Evolutionary conservation across 2,888 invertebrate genomes (phyloP), one percentile per base, ranked within the genome.

Genomic region (Bursaphelenchus okinawaensis): DNA sequence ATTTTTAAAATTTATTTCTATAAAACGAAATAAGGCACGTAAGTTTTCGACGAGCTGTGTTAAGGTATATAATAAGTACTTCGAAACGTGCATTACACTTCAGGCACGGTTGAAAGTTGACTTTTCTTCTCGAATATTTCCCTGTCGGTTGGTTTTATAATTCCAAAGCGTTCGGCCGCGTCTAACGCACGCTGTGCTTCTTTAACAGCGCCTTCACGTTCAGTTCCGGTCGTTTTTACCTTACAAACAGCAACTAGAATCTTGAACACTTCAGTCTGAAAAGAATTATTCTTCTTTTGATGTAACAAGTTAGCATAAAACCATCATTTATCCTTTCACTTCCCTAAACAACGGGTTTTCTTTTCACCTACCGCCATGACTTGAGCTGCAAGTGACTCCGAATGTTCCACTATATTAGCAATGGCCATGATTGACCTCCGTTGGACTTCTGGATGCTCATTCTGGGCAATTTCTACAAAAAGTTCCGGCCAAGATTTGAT

Each of bases 221-320:
- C 73, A 19, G 66, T 64, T 58, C 76, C 77, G 52, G 72, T 68
- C 4, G 55, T 68, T 50, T 70, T 71, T 54, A 82, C 55, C 62
- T 82, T 82, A 12, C 80, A 74, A 29, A 82, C 75, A 3, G 82
- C 82, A 7, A 82, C 75, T 31, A 82, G 68, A 20, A 82, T 68
- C 26, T 78, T 73, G 73, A 82, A 82, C 7, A 82, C 59, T 52
- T 78, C 78, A 19, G 66, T 65, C 56, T 65, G n/a, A 57, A 63
- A 23, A 61, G 63, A 60, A n/a, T 62, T 22, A 24, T n/a, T n/a
- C n/a, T n/a, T n/a, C n/a, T n/a, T n/a, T n/a, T n/a, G n/a, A n/a
- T n/a, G n/a, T n/a, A n/a, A n/a, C n/a, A n/a, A n/a, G n/a, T n/a
- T n/a, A n/a, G n/a, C n/a, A n/a, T n/a, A n/a, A n/a, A n/a, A n/a